These are phyloP conservation scores for Monodelphis domestica DNA, from an alignment of 2,797 vertebrate genomes.

Conservation along the genomic window DNA sequence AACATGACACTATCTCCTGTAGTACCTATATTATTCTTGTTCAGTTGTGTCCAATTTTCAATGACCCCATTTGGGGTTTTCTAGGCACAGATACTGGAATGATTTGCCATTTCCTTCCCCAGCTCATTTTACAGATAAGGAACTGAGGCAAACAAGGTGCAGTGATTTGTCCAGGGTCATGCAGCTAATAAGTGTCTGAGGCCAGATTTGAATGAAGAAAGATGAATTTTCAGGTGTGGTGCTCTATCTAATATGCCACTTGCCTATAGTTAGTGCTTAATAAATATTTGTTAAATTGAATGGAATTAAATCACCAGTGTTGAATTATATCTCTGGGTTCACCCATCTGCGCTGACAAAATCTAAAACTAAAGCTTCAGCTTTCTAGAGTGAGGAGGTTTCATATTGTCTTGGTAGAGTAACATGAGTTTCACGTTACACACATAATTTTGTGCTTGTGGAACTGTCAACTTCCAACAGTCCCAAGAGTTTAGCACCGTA, in stretches of 20 bases:
- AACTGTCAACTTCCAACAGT: conserved; percentile 36
- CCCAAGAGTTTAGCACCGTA: conserved; percentile 58
- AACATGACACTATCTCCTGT: background rate
- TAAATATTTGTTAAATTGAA: background rate
- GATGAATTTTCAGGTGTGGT: no score
- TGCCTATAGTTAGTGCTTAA: background rate
- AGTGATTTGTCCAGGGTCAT: no score
- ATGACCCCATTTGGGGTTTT: no score
- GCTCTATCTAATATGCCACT: background rate
- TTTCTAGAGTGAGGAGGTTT: conserved; percentile 54
- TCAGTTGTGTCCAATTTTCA: no score
- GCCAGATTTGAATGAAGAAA: no score
- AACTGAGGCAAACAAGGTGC: no score
- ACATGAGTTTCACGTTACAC: conserved; percentile 33
- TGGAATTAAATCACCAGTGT: background rate
- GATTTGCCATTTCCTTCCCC: no score
- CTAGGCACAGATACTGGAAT: no score
- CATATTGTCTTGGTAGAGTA: conserved; percentile 12
- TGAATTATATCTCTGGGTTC: background rate
- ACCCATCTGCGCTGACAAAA: conserved; percentile 48
- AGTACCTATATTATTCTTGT: no score
- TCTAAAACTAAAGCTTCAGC: conserved; percentile 22
- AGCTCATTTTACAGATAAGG: no score
- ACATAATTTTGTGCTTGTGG: conserved; percentile 18
- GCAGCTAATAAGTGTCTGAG: no score